Evolutionary conservation across 2,797 vertebrate genomes (phyloP).

Genomic region (Pseudopleuronectes americanus): DNA sequence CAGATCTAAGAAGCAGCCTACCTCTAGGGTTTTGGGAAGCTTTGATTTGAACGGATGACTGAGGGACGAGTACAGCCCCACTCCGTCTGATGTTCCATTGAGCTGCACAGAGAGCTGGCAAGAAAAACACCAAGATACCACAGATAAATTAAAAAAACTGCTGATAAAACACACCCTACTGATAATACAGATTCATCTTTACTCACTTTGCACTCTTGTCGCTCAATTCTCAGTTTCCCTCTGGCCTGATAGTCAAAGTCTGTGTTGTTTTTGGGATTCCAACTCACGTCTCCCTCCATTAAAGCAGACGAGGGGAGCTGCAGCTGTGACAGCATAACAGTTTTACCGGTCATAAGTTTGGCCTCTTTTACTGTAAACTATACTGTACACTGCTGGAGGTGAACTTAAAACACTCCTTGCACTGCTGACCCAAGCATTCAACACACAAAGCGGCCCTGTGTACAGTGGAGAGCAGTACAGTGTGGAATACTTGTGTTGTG

Average conservation of each 20-base stretch:
- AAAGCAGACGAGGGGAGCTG: slow-evolving; percentile 79
- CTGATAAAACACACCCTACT: neutral
- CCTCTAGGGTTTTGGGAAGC: slow-evolving; percentile 78
- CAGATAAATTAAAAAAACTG: slow-evolving; percentile 2
- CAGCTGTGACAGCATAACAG: slow-evolving; percentile 77
- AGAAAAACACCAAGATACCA: neutral
- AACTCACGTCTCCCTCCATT: slow-evolving; percentile 79
- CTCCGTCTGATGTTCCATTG: slow-evolving; percentile 70
- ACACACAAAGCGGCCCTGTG: neutral
- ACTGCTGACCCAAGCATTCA: neutral
- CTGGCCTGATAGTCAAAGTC: slow-evolving; percentile 76
- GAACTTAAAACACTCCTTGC: slow-evolving; percentile 4
- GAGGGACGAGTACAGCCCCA: slow-evolving; percentile 71
- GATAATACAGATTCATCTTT: slow-evolving; percentile 13
- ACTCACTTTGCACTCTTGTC: slow-evolving; percentile 82
- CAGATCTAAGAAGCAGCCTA: slow-evolving; percentile 32
- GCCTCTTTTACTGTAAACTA: slow-evolving; percentile 44
- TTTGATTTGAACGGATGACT: slow-evolving; percentile 74
- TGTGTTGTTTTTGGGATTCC: slow-evolving; percentile 64
- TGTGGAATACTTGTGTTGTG: neutral
- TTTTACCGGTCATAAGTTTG: slow-evolving; percentile 23
- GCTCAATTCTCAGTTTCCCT: slow-evolving; percentile 74
- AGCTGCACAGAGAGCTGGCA: slow-evolving; percentile 74
- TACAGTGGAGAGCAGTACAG: neutral
- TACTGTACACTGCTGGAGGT: slow-evolving; percentile 8